phyloP scores from a whole-genome alignment of 2,797 vertebrate genomes.

The Smutsia gigantea region DNA sequence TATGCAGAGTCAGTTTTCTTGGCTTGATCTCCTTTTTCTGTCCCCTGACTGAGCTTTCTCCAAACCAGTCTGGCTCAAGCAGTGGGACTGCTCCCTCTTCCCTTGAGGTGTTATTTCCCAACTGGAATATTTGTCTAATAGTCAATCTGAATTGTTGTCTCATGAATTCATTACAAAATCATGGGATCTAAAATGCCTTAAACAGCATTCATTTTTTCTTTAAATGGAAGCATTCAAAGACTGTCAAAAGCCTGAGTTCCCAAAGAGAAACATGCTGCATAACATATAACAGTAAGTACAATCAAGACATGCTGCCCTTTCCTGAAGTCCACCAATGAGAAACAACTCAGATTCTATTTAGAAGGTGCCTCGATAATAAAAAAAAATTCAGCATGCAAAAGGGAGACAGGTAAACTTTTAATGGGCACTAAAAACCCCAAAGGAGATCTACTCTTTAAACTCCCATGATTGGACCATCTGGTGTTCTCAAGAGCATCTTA shows the following conservation, averaged over 20 bases:
- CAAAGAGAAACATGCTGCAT: background rate
- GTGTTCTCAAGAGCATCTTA: conserved; percentile 67
- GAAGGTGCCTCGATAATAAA: background rate
- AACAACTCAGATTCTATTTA: background rate
- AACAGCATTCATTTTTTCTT: conserved; percentile 1
- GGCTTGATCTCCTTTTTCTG: background rate
- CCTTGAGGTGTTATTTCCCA: conserved; percentile 61
- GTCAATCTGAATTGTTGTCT: conserved; percentile 40
- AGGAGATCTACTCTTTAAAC: conserved; percentile 71
- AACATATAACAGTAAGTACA: background rate
- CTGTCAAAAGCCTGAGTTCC: background rate
- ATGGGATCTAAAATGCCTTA: conserved; percentile 47
- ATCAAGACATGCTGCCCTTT: background rate
- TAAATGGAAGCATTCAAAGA: conserved; percentile 20
- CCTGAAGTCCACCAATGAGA: conserved; percentile 13
- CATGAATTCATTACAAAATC: conserved; percentile 65
- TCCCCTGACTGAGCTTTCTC: background rate
- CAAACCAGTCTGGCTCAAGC: conserved; percentile 33
- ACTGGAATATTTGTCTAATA: conserved; percentile 56
- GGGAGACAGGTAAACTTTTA: conserved; percentile 36
- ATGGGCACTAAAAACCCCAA: conserved; percentile 59
- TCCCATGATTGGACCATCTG: conserved; percentile 72
- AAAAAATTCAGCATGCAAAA: conserved; percentile 21
- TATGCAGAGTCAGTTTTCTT: background rate
- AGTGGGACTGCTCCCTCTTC: conserved; percentile 30